A percentile compares a stretch with the other conserved stretches of the same genome.
These are phyloP conservation scores for Brienomyrus brachyistius DNA, from an alignment of 2,113 vertebrate genomes.

Conservation along the genomic window DNA sequence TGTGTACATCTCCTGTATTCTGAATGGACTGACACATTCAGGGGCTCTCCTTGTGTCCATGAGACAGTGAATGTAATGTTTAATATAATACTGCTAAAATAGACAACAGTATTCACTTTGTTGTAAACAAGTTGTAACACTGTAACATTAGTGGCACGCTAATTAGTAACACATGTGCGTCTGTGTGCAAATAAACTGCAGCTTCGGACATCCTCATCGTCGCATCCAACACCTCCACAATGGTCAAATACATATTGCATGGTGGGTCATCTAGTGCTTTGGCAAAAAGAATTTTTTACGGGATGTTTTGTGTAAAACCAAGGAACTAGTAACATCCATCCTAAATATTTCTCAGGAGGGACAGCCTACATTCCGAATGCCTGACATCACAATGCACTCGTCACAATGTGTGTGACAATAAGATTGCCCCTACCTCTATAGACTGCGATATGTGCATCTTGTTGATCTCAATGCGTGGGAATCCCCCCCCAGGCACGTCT, in stretches of 20 bases:
- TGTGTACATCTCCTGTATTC: background rate
- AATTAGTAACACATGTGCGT: background rate
- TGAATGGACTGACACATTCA: background rate
- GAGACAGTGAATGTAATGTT: too few species aligned
- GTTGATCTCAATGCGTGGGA: conserved; percentile 93
- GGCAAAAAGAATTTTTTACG: background rate
- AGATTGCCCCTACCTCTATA: conserved; percentile 75
- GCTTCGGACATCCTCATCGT: background rate
- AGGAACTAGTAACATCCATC: background rate
- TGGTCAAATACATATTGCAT: background rate
- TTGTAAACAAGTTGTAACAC: too few species aligned
- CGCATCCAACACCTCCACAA: background rate
- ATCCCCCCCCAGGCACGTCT: conserved; percentile 66
- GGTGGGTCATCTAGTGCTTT: background rate
- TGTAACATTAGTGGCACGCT: too few species aligned
- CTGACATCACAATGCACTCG: background rate
- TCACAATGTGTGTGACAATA: background rate
- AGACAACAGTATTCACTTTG: too few species aligned
- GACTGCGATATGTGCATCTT: conserved; percentile 99
- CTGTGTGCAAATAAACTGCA: background rate
- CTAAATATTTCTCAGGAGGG: background rate
- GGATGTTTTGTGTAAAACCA: background rate
- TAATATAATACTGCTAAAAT: too few species aligned
- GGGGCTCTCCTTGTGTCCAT: background rate
- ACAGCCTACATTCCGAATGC: background rate